Conservation (phyloP, 1,140 invertebrate genomes). For the Pararge aegeria region DNA sequence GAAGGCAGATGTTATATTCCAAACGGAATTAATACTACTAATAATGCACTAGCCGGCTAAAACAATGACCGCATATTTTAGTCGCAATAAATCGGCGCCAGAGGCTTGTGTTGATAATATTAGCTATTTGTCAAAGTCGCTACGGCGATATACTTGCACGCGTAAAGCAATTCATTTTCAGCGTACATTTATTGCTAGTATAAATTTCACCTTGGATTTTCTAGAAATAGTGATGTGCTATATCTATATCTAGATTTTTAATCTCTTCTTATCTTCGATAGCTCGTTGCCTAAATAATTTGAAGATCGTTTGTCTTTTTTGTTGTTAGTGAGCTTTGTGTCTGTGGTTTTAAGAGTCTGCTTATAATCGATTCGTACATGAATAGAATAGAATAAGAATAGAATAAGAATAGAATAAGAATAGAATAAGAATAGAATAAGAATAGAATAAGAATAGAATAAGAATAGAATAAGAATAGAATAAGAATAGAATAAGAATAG, state of each 20-base stretch:
- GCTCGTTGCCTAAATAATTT: too few relatives aligned
- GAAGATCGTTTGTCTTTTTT: too few relatives aligned
- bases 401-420: too few relatives aligned
- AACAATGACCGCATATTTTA: constrained; percentile 1
- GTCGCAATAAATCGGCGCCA: constrained; percentile 5
- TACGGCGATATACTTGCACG: not conserved
- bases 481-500: too few relatives aligned
- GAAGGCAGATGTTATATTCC: not conserved
- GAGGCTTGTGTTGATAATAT: constrained; percentile 4
- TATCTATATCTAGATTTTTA: not conserved
- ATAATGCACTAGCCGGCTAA: not conserved
- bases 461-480: too few relatives aligned
- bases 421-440: too few relatives aligned
- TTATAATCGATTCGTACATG: too few relatives aligned
- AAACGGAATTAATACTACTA: not conserved
- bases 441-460: too few relatives aligned
- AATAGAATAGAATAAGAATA: too few relatives aligned
- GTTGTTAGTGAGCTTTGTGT: too few relatives aligned
- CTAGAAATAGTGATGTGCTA: not conserved
- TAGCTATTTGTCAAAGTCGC: constrained; percentile 1
- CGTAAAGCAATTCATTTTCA: not conserved
- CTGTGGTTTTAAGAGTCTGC: too few relatives aligned
- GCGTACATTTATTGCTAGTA: not conserved
- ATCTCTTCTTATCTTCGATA: too few relatives aligned
- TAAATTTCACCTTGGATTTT: not conserved